phyloP scores from a whole-genome alignment of 1,140 invertebrate genomes.

The Drosophila pandora region DNA sequence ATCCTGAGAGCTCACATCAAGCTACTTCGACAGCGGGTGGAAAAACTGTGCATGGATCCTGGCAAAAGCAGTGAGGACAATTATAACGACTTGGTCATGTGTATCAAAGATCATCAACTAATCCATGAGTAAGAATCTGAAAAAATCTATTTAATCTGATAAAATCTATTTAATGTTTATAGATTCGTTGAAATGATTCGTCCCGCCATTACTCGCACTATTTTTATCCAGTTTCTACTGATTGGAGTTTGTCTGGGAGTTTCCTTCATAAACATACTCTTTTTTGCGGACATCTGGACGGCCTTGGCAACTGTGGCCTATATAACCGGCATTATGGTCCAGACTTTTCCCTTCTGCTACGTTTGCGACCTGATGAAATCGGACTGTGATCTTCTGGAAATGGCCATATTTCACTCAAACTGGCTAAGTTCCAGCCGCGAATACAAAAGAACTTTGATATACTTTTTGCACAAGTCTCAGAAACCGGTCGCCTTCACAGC shows the following conservation, averaged over 20 bases:
- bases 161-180: neutral
- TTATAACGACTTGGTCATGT: conserved; percentile 30
- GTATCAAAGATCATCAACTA: conserved; percentile 48
- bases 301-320: conserved; percentile 25
- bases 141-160: too few species aligned
- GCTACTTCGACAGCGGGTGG: conserved; percentile 26
- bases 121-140: conserved; percentile 35
- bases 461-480: conserved; percentile 45
- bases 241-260: conserved; percentile 45
- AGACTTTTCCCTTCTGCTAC: conserved; percentile 62
- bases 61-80: conserved; percentile 13
- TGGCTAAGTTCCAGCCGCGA: conserved; percentile 33
- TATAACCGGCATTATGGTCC: conserved; percentile 15
- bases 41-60: conserved; percentile 32
- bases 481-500: conserved; percentile 43
- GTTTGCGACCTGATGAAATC: conserved; percentile 42
- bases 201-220: conserved; percentile 21
- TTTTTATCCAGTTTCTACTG: conserved; percentile 48
- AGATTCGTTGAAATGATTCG: conserved; percentile 30
- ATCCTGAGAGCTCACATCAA: conserved; percentile 29
- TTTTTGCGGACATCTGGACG: conserved; percentile 38
- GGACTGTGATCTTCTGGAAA: conserved; percentile 39
- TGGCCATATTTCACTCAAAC: conserved; percentile 46
- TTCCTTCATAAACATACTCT: conserved; percentile 48
- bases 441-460: conserved; percentile 26